Evolutionary conservation across 2,113 vertebrate genomes (phyloP), one percentile per base, ranked within the genome.

Genomic region (Steatornis caripensis): DNA sequence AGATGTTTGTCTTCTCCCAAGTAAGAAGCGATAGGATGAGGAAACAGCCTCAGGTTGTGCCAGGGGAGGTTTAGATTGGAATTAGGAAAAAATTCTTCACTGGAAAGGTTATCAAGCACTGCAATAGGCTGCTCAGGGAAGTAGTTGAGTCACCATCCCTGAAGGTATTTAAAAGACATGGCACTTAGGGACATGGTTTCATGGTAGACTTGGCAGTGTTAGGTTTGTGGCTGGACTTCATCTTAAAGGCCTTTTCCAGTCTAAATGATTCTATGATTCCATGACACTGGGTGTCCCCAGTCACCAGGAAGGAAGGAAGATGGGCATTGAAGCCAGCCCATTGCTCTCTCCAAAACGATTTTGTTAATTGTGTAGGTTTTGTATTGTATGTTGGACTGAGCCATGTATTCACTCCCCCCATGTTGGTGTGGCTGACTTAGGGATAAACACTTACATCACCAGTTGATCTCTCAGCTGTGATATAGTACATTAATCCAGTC

Each of bases 251-350:
- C 24, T 82, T 57, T 66, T 84, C 15, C 21, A 86, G 41, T 1
- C 11, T 34, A 60, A 55, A 34, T 49, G 22, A 51, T 61, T 81
- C 32, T 61, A 14, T 49, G 46, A 36, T 45, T 69, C 37, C 48
- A 6, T 30, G 74, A 45, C 9, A 11, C 9, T 49, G 4, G 2
- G 2, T 49, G 7, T 22, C 15, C 5, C 17, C n/a, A 68, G 43
- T 18, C 17, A 77, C 8, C 11, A 32, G 18, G 39, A 78, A 55
- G 4, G 19, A 83, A 46, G 8, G 60, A 6, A 3, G 7, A 0
- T 2, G 4, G n/a, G n/a, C n/a, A n/a, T 15, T 45, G 16, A 89
- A 34, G 29, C 4, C 24, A 54, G 9, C 6, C 9, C 0, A 0
- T 24, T 82, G 14, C 5, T 43, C 8, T 36, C 20, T 64, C 23